These are phyloP conservation scores for Petaurus breviceps DNA, from an alignment of 2,113 vertebrate genomes.

Conservation along the genomic window DNA sequence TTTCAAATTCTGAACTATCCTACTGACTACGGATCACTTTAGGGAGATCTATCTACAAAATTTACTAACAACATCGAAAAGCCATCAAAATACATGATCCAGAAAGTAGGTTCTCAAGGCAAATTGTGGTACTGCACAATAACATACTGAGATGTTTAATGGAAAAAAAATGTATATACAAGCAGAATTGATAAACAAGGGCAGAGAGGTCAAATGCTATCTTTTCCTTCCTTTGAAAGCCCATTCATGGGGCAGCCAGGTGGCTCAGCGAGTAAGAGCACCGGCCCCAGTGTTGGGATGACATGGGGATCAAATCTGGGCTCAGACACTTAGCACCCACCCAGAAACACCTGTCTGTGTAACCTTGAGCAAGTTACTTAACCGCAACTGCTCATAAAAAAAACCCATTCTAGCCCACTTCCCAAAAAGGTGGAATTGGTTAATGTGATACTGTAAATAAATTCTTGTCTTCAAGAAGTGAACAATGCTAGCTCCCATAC, in stretches of 20 bases:
- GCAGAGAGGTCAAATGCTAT: slow-evolving; percentile 17
- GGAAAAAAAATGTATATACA: neutral
- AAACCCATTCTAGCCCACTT: slow-evolving; percentile 34
- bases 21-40: slow-evolving; percentile 75
- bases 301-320: too few relatives aligned
- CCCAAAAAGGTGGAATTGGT: slow-evolving; percentile 36
- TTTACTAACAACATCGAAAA: slow-evolving; percentile 55
- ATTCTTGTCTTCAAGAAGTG: neutral
- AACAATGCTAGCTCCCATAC: neutral
- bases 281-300: too few relatives aligned
- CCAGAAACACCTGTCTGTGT: too few relatives aligned
- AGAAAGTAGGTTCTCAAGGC: neutral
- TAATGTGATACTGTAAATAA: slow-evolving; percentile 5
- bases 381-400: too few relatives aligned
- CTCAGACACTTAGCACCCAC: too few relatives aligned
- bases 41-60: slow-evolving; percentile 68
- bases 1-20: slow-evolving; percentile 71
- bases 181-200: neutral
- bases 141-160: slow-evolving; percentile 30
- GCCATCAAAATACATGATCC: slow-evolving; percentile 55
- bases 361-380: too few relatives aligned
- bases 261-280: too few relatives aligned
- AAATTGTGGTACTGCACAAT: neutral
- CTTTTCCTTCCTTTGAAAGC: slow-evolving; percentile 39
- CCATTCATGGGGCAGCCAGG: too few relatives aligned